A percentile compares a stretch with the other conserved stretches of the same genome.
Conservation (phyloP, 2,797 vertebrate species). For the Poecilia picta region DNA sequence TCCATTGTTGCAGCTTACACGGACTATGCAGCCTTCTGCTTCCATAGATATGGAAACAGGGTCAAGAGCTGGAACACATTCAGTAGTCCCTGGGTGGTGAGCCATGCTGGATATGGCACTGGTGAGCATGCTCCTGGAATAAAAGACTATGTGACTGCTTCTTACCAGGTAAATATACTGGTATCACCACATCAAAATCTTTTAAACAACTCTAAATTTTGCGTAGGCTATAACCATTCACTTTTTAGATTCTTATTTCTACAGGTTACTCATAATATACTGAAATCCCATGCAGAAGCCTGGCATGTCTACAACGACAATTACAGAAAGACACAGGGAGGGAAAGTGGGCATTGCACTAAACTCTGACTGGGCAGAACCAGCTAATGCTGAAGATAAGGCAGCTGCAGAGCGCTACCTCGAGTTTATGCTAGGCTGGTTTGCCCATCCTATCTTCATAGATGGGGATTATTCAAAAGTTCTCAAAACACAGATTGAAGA, state of each 20-base stretch:
- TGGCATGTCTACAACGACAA: constrained; percentile 89
- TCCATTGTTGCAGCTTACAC: constrained; percentile 84
- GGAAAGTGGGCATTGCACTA: constrained; percentile 90
- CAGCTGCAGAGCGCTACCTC: constrained; percentile 88
- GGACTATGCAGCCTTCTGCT: constrained; percentile 91
- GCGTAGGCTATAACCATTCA: accelerated
- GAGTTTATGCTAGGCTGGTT: constrained; percentile 96
- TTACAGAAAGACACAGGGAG: constrained; percentile 84
- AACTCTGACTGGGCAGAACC: constrained; percentile 95
- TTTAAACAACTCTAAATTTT: not conserved
- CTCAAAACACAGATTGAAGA: constrained; percentile 84
- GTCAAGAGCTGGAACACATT: constrained; percentile 95
- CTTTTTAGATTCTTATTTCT: not conserved
- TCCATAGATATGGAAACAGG: constrained; percentile 87
- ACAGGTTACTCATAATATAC: constrained; percentile 88
- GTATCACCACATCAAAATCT: not conserved
- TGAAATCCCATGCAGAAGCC: constrained; percentile 91
- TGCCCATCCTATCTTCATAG: constrained; percentile 92
- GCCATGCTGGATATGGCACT: constrained; percentile 91
- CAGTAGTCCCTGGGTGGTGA: constrained; percentile 92
- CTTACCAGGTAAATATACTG: constrained; percentile 85
- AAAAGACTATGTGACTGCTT: constrained; percentile 83
- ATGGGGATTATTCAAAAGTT: constrained; percentile 88
- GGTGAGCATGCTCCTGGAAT: constrained; percentile 88
- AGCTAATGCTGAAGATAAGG: constrained; percentile 77